phyloP scores from a whole-genome alignment of 2,113 vertebrate genomes.

The Eudyptes chrysolophus region DNA sequence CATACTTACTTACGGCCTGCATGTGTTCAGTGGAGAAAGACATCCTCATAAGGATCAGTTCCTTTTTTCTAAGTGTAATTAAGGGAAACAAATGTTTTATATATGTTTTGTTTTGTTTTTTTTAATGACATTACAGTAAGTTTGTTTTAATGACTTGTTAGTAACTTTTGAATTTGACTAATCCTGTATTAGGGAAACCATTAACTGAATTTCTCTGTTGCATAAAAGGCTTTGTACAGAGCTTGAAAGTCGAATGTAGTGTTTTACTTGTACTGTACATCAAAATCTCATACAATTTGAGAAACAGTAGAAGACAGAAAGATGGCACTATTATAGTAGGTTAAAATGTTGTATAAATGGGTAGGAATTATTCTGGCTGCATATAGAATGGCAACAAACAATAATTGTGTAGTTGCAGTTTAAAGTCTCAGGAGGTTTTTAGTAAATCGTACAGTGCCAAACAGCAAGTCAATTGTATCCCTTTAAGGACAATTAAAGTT shows the following conservation, averaged over 20 bases:
- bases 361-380: neutral
- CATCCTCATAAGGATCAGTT: neutral
- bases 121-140: neutral
- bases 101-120: neutral
- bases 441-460: neutral
- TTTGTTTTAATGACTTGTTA: neutral
- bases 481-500: neutral
- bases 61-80: neutral
- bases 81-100: neutral
- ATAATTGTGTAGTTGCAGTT: neutral
- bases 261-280: neutral
- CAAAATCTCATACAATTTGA: neutral
- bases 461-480: neutral
- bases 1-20: neutral
- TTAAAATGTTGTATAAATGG: neutral
- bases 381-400: neutral
- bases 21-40: neutral
- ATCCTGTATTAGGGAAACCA: neutral
- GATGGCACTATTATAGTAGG: neutral
- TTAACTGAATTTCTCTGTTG: neutral
- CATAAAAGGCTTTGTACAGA: neutral
- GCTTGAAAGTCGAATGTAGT: neutral
- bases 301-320: neutral
- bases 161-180: neutral
- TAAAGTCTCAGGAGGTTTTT: neutral